phyloP scores from a whole-genome alignment of 2,888 invertebrate species.

The Mylabris sibirica region DNA sequence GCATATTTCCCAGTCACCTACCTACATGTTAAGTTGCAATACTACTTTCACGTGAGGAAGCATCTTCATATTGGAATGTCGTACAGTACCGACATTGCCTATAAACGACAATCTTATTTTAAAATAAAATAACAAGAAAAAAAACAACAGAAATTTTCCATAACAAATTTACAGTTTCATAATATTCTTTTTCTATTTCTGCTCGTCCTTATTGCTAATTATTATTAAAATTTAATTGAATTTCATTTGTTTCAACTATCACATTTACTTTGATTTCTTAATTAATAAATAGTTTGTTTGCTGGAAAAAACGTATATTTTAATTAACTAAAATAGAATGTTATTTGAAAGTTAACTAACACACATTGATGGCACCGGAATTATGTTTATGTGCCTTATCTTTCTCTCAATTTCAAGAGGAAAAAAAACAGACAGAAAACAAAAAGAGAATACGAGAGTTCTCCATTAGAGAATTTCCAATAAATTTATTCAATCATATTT shows the following conservation, averaged over 20 bases:
- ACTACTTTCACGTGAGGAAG: conserved; percentile 59
- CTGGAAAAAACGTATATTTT: conserved; percentile 29
- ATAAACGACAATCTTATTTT: conserved; percentile 32
- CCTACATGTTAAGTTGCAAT: conserved; percentile 55
- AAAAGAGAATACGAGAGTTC: background rate
- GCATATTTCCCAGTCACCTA: conserved; percentile 46
- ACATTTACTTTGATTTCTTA: conserved; percentile 28
- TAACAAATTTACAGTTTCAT: background rate
- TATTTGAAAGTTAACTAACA: conserved; percentile 10
- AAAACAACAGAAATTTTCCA: background rate
- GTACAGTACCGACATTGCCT: conserved; percentile 39
- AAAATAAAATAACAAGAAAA: conserved; percentile 1
- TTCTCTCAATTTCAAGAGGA: background rate
- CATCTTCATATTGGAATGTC: conserved; percentile 57
- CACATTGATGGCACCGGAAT: conserved; percentile 7
- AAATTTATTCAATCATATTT: background rate
- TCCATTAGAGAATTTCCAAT: background rate
- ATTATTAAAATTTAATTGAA: conserved; percentile 33
- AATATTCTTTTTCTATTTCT: no score
- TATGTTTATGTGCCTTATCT: conserved; percentile 11
- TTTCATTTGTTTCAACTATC: conserved; percentile 37
- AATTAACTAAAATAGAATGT: conserved; percentile 23
- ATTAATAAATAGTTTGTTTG: conserved; percentile 20
- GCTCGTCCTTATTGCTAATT: conserved; percentile 37
- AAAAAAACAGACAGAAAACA: background rate